phyloP scores from a whole-genome alignment of 2,797 vertebrate species.

The Danio albolineatus region DNA sequence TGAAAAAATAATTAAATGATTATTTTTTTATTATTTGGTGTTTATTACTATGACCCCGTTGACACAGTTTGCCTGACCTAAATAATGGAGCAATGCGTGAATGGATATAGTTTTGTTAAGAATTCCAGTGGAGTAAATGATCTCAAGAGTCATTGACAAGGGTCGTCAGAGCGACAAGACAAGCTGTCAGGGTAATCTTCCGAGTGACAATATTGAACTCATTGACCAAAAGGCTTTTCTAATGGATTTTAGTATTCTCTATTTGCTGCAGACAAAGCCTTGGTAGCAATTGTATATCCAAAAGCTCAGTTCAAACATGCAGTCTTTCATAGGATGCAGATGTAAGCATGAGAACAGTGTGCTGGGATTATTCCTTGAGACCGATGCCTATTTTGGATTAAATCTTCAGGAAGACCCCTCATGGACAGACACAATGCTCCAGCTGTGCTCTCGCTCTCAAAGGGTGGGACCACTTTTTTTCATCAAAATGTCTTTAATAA shows the following conservation, averaged over 20 bases:
- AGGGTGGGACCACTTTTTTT: constrained; percentile 50
- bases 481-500: constrained; percentile 57
- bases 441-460: constrained; percentile 53
- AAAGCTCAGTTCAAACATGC: constrained; percentile 41
- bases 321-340: constrained; percentile 47
- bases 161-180: not conserved
- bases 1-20: not conserved
- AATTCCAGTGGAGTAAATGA: constrained; percentile 34
- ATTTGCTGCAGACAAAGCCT: constrained; percentile 31
- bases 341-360: constrained; percentile 39
- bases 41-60: constrained; percentile 59
- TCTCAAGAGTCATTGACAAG: constrained; percentile 7
- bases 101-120: not conserved
- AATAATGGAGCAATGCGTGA: constrained; percentile 37
- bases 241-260: constrained; percentile 22
- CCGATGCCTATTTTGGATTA: constrained; percentile 46
- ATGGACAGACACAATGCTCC: constrained; percentile 59
- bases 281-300: constrained; percentile 36
- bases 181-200: not conserved
- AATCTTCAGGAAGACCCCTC: constrained; percentile 64
- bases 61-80: constrained; percentile 36
- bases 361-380: constrained; percentile 48
- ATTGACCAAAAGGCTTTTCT: constrained; percentile 15
- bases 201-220: not conserved
- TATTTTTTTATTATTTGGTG: not conserved